A percentile compares a stretch with the other conserved stretches of the same genome.
phyloP scores from a whole-genome alignment of 2,113 vertebrate species.

The Nyctibius bracteatus region DNA sequence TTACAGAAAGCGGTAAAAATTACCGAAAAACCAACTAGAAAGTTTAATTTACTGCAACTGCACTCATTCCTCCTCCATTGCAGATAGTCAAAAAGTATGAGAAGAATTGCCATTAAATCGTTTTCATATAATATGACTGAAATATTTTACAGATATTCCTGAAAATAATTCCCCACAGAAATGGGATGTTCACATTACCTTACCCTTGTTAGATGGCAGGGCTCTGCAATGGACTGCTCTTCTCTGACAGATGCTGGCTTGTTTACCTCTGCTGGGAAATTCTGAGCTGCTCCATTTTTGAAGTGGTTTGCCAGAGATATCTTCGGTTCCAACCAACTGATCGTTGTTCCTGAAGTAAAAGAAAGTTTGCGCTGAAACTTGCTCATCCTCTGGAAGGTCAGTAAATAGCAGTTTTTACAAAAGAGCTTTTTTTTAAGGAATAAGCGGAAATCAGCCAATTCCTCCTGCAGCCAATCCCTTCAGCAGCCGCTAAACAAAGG shows the following conservation, averaged over 20 bases:
- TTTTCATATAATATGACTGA: background rate
- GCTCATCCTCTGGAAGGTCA: conserved; percentile 76
- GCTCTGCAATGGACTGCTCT: conserved; percentile 78
- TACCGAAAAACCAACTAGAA: background rate
- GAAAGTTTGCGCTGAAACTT: conserved; percentile 79
- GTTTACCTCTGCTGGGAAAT: conserved; percentile 76
- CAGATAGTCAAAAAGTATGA: background rate
- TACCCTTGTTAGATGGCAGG: conserved; percentile 86
- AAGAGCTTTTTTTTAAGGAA: background rate
- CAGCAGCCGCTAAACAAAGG: conserved; percentile 59
- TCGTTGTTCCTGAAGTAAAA: conserved; percentile 85
- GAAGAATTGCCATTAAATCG: background rate
- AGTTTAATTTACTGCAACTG: background rate
- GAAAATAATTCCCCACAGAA: background rate
- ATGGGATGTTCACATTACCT: conserved; percentile 52
- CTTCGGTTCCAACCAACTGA: conserved; percentile 96
- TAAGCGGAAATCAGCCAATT: conserved; percentile 50
- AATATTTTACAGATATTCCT: background rate
- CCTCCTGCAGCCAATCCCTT: conserved; percentile 51
- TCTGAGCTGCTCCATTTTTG: conserved; percentile 88
- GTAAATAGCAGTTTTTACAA: conserved; percentile 34
- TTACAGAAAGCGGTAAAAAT: background rate
- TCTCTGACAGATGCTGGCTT: conserved; percentile 74
- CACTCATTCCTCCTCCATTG: background rate
- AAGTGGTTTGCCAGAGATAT: conserved; percentile 85